Conservation (phyloP, 1,140 invertebrate species). For the Bombus affinis region DNA sequence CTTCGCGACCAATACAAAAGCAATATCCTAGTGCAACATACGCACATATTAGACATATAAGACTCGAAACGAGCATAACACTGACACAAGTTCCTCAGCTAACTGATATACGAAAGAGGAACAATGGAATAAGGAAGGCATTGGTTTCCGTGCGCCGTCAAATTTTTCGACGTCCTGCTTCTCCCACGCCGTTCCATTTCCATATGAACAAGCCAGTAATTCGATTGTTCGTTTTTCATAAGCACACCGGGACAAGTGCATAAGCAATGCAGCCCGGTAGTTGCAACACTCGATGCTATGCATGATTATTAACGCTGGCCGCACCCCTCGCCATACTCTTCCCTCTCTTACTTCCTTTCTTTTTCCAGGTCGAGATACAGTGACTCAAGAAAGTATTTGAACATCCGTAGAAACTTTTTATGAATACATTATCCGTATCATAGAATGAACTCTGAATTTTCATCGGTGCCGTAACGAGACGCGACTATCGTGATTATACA, state of each 20-base stretch:
- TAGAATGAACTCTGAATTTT: no score
- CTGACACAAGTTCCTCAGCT: no score
- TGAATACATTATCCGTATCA: no score
- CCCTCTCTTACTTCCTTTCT: conserved; percentile 15
- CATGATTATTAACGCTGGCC: conserved; percentile 64
- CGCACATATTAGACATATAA: no score
- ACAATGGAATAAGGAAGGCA: background rate
- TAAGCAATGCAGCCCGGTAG: conserved; percentile 56
- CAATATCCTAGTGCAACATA: no score
- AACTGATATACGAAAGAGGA: background rate
- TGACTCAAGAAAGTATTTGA: background rate
- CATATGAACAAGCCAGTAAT: conserved; percentile 30
- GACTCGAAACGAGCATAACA: background rate
- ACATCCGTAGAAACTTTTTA: background rate
- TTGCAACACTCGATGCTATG: conserved; percentile 59
- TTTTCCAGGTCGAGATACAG: background rate
- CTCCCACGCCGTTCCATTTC: conserved; percentile 30
- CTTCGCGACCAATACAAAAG: no score
- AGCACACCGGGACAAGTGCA: conserved; percentile 40
- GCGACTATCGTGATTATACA: no score
- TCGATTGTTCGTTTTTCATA: conserved; percentile 43
- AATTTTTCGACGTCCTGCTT: conserved; percentile 22
- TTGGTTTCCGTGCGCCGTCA: background rate
- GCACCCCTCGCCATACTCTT: conserved; percentile 35
- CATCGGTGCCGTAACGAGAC: no score